Percentiles rank a stretch among this genome's conserved stretches.
Evolutionary conservation across 2,113 vertebrate species (phyloP).

Genomic region (Colius striatus): DNA sequence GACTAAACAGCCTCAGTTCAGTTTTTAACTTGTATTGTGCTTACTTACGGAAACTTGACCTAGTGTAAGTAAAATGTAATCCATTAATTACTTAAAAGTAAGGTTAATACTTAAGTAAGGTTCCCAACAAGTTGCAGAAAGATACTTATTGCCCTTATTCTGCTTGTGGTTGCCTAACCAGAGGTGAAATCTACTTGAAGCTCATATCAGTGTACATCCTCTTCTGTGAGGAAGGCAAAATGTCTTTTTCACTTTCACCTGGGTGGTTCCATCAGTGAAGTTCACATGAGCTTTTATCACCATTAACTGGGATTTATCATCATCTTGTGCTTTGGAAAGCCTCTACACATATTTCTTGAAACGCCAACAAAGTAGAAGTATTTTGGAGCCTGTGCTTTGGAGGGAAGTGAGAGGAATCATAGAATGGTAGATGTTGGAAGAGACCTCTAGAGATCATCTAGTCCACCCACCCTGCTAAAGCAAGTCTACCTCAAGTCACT

Average conservation of each 20-base stretch:
- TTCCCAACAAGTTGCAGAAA: not conserved
- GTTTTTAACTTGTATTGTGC: not conserved
- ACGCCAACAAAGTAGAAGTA: not conserved
- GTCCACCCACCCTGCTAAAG: too few species aligned
- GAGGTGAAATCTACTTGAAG: not conserved
- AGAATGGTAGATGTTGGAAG: too few species aligned
- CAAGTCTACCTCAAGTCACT: too few species aligned
- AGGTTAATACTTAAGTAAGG: not conserved
- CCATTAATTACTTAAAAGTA: not conserved
- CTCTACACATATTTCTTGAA: not conserved
- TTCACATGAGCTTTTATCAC: not conserved
- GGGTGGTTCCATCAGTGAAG: not conserved
- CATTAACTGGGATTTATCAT: not conserved
- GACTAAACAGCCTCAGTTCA: too few species aligned
- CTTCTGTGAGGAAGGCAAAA: not conserved
- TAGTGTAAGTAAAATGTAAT: not conserved
- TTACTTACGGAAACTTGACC: not conserved
- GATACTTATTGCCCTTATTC: not conserved
- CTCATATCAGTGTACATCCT: not conserved
- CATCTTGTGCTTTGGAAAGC: not conserved
- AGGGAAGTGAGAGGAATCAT: too few species aligned
- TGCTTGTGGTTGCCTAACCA: not conserved
- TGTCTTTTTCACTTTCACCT: not conserved
- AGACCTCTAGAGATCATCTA: too few species aligned
- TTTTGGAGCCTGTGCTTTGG: not conserved